Percentiles rank a stretch among this genome's conserved stretches.
phyloP scores from a whole-genome alignment of 2,113 vertebrate species.

The Xyliphius kryptos region DNA sequence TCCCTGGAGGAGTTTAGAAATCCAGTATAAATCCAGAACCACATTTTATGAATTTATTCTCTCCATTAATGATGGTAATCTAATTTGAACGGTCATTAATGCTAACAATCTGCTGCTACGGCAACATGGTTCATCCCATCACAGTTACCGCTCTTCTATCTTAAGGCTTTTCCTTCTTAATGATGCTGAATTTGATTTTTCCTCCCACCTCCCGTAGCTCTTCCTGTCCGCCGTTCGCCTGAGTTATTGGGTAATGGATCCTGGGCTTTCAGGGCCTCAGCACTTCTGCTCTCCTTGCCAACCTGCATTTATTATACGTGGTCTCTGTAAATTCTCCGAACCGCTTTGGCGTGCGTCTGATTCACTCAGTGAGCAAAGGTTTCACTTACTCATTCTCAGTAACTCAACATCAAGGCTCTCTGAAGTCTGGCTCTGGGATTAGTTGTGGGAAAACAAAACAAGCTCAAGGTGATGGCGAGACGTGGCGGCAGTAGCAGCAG shows the following conservation, averaged over 20 bases:
- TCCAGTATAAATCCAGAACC: background rate
- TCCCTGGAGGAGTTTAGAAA: too few relatives aligned
- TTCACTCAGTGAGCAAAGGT: background rate
- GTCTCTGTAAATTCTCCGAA: conserved; percentile 46
- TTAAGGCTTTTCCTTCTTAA: background rate
- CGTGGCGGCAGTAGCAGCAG: too few relatives aligned
- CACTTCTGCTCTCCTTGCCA: conserved; percentile 7
- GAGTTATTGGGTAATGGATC: background rate
- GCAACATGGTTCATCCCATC: background rate
- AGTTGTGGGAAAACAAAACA: background rate
- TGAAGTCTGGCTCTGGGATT: background rate
- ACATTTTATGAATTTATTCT: background rate
- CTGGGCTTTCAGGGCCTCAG: background rate
- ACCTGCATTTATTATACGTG: background rate
- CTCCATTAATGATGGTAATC: background rate
- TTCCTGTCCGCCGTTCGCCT: conserved; percentile 4
- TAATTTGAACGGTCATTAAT: background rate
- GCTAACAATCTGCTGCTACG: background rate
- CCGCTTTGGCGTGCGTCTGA: background rate
- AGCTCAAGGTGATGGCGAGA: too few relatives aligned
- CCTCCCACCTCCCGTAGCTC: background rate
- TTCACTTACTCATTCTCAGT: background rate
- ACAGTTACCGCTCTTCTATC: background rate
- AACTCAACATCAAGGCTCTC: background rate
- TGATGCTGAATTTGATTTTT: background rate